A percentile compares a stretch with the other conserved stretches of the same genome.
Conservation (phyloP, 92 coral and sea anemone genomes). For the Parazoanthus atlanticus region DNA sequence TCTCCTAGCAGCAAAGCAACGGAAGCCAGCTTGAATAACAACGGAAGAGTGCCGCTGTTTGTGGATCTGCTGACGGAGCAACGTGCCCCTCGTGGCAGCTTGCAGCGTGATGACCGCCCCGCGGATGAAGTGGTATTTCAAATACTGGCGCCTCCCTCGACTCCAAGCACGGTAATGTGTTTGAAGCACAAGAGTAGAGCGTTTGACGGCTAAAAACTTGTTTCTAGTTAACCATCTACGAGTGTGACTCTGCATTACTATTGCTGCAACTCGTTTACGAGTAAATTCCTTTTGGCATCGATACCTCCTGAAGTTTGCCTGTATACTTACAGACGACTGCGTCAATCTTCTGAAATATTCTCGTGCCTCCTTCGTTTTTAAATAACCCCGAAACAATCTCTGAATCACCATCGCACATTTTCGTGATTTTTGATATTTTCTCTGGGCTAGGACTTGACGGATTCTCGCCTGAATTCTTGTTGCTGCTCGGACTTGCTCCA, state of each 20-base stretch:
- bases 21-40: conserved; percentile 64
- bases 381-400: conserved; percentile 46
- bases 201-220: conserved; percentile 39
- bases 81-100: conserved; percentile 58
- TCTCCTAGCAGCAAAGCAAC: conserved; percentile 42
- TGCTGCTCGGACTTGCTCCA: conserved; percentile 44
- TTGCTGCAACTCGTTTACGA: conserved; percentile 58
- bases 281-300: conserved; percentile 30
- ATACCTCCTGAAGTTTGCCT: conserved; percentile 47
- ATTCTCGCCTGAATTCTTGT: conserved; percentile 57
- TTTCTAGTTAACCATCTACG: conserved; percentile 44
- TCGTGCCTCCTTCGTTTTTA: conserved; percentile 32
- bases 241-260: conserved; percentile 45
- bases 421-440: conserved; percentile 51
- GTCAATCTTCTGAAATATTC: conserved; percentile 17
- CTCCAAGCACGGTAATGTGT: conserved; percentile 48
- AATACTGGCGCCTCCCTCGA: conserved; percentile 36
- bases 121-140: conserved; percentile 44
- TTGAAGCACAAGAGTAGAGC: conserved; percentile 48
- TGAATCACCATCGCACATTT: conserved; percentile 56
- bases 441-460: conserved; percentile 54
- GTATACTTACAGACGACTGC: conserved; percentile 38
- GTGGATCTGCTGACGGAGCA: conserved; percentile 36
- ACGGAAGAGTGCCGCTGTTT: conserved; percentile 52
- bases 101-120: conserved; percentile 57